Base-by-base conservation (phyloP, 23 tunicate species). In the Aplidium turbinatum region DNA sequence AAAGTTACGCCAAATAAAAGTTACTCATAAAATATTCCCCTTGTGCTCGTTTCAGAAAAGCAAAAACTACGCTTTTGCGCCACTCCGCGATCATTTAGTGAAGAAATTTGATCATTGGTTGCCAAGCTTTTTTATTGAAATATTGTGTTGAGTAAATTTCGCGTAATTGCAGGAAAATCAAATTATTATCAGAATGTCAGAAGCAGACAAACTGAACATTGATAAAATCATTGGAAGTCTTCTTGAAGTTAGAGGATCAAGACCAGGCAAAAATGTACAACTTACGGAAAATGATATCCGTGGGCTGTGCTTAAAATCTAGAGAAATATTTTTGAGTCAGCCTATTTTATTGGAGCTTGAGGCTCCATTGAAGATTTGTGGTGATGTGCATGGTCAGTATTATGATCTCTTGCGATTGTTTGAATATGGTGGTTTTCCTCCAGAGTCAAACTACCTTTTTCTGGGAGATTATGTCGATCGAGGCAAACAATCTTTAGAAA, bases 321-420 rank as follows among this genome's bases (percentile, higher is more conserved):
- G 99, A 18, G 99, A 95, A 64, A 91, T 95, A 26, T 95, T 95
- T 78, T 38, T 95, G 24, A 82, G 96, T 51, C 99, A 95, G 63
- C 99, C 99, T 4, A 95, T 95, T 63, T 39, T 95, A 45, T 83
- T 95, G 38, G 99, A 95, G 65, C 81, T 95, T 27, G 99, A 95
- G 63, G 99, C 99, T 0, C 99, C 99, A 11, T 62, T 95, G 64
- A 95, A 95, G 57, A 89, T 95, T n/a, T 95, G 99, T 68, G 99
- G 99, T 32, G 99, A 95, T 78, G 99, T 95, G 16, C 99, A 95
- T 50, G 99, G 99, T 24, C 99, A 95, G 67, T 95, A 95, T 53
- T 95, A 95, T 47, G 99, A 95, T 58, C 72, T 95, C 19, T 81
- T 95, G 3, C 81, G 99, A 0, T 75, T 95, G 36, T 95, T 95